Percentiles rank a stretch among this genome's conserved stretches.
These are phyloP conservation scores for Atethmia centrago DNA, from an alignment of 2,888 invertebrate species.

Conservation along the genomic window DNA sequence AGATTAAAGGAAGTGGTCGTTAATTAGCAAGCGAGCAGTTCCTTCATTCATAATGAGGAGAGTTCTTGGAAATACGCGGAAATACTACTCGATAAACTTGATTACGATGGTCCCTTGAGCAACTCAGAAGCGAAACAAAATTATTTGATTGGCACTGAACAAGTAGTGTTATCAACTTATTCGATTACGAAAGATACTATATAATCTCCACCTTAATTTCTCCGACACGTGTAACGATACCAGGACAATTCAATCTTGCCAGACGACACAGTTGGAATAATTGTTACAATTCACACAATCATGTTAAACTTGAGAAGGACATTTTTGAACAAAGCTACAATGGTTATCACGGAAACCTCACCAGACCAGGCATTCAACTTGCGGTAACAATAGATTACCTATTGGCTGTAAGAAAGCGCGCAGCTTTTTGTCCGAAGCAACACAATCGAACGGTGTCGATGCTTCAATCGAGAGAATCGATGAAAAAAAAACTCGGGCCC, in stretches of 20 bases:
- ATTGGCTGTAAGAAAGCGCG: slow-evolving; percentile 58
- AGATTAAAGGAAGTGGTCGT: slow-evolving; percentile 44
- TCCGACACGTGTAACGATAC: background rate
- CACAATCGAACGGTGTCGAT: slow-evolving; percentile 51
- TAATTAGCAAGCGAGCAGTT: slow-evolving; percentile 50
- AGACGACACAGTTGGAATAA: slow-evolving; percentile 9
- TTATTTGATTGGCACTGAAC: background rate
- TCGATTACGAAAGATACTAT: slow-evolving; percentile 1
- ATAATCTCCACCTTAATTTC: slow-evolving; percentile 3
- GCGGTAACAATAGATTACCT: slow-evolving; percentile 60
- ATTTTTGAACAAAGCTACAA: slow-evolving; percentile 32
- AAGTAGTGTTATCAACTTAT: background rate
- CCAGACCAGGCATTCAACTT: slow-evolving; percentile 47
- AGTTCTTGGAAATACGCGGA: slow-evolving; percentile 38
- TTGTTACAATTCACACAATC: slow-evolving; percentile 18
- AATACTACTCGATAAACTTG: slow-evolving; percentile 28
- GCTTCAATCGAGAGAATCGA: slow-evolving; percentile 48
- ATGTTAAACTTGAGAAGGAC: slow-evolving; percentile 28
- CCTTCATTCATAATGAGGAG: slow-evolving; percentile 43
- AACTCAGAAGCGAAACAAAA: slow-evolving; percentile 11
- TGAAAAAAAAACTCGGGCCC: slow-evolving; percentile 39
- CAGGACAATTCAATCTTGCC: slow-evolving; percentile 8
- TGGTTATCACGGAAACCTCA: slow-evolving; percentile 44
- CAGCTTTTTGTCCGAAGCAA: slow-evolving; percentile 56
- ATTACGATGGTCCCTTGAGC: slow-evolving; percentile 13